Base-by-base conservation (phyloP, 2,888 invertebrate species). In the Zygogramma bicolorata region DNA sequence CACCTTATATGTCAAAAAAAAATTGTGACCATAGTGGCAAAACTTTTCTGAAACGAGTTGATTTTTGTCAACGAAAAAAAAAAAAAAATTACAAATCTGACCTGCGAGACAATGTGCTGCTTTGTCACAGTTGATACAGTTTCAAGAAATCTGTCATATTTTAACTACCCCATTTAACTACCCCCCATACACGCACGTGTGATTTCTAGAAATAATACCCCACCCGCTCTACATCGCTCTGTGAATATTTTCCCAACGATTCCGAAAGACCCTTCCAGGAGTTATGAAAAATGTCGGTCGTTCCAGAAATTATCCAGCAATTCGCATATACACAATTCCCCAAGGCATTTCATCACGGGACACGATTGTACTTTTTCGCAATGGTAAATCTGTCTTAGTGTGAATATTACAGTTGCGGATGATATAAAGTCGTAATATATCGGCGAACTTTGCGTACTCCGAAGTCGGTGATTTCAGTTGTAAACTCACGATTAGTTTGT, bases 401-500 rank as follows among this genome's bases (percentile, higher is more conserved):
- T 27, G 74, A 76, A 76, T 70, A 76, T 76, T 76, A 71, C 73
- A 63, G 65, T 61, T 57, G 67, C 63, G 70, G 69, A 73, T 77
- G 75, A 77, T 78, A 76, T 77, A 78, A 74, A 73, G 75, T 69
- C 70, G 78, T 75, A 77, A 79, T 81, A 79, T 81, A 79, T 80
- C 75, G 73, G 63, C 62, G 29, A 77, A 80, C 73, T 79, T 81
- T 80, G 77, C 78, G 75, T 77, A 79, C 75, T 80, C 75, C 74
- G 66, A 75, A 79, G 80, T 79, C 79, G 77, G 77, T 77, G 79
- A 81, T 81, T 79, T 76, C 77, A 81, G 81, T 82, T 82, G 80
- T 81, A 80, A 82, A 82, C 81, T 83, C 79, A 77, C 81, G 83
- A 84, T 84, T 84, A 83, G 82, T 69, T 69, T 42, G 25, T 31